Conservation (phyloP, 2,113 vertebrate species). For the Glaucidium brasilianum region DNA sequence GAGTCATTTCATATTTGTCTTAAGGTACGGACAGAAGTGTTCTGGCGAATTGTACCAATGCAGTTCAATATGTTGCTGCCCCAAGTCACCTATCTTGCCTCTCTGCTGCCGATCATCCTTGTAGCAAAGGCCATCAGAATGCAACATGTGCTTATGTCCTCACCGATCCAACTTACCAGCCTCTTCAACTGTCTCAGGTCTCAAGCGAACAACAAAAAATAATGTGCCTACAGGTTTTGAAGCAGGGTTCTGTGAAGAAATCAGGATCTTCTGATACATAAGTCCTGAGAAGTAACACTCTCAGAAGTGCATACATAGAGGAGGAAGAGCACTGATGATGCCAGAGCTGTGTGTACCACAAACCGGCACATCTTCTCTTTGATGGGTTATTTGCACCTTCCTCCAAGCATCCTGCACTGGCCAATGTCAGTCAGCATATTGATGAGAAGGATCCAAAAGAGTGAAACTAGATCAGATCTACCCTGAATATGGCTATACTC, state of each 20-base stretch:
- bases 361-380: background rate
- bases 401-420: background rate
- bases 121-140: background rate
- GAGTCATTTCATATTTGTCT: background rate
- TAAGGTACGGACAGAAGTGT: background rate
- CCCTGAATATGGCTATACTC: background rate
- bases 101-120: background rate
- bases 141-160: background rate
- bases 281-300: background rate
- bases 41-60: background rate
- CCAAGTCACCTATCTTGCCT: background rate
- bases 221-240: background rate
- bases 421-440: background rate
- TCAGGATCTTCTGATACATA: fast-evolving
- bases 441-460: background rate
- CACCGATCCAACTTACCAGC: background rate
- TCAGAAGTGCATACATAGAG: background rate
- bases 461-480: background rate
- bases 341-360: background rate
- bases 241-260: background rate
- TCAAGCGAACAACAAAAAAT: background rate
- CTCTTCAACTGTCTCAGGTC: background rate
- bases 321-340: background rate
- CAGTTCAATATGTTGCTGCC: background rate
- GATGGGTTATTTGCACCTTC: background rate